Base-by-base conservation (phyloP, 23 tunicate genomes). In the Oikopleura dioica region DNA sequence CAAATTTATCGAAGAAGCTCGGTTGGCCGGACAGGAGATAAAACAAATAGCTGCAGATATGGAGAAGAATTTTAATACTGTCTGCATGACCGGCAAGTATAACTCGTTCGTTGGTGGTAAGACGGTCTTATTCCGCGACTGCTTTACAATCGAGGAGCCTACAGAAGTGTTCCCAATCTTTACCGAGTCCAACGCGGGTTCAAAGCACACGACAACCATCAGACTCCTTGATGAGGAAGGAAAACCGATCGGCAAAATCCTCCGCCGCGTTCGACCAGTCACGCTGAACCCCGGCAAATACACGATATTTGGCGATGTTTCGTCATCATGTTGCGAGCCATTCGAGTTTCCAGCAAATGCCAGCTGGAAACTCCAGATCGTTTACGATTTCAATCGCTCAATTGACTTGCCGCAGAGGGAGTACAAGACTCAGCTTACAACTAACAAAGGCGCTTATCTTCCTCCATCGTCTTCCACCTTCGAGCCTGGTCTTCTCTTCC, bases 401-500 rank as follows among this genome's bases (percentile, higher is more conserved):
- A 21, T 44, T 44, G 55, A 21, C 21, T 44, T 44, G 55, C 21
- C 21, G 9, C 9, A 9, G 21, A 44, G 55, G 55, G 55, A 21
- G 55, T 44, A 9, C 21, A 21, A 21, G 16, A 9, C 9, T 44
- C 9, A 44, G 55, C 16, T 44, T 21, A 44, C 4, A 63, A 28
- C 33, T 24, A 31, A 63, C 16, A 24, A 31, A 2, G 72, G 72
- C 2, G 30, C 72, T 12, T 63, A 63, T 63, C 26, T 63, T 12
- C 72, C 72, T 2, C 72, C 72, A 28, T 23, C 29, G 4, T 2
- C 29, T 12, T 16, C 72, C 4, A 16, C 72, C 4, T 63, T 16
- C 26, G 72, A 63, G 33, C 72, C 72, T 63, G 72, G 72, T 28
- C 72, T 63, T 28, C 33, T 63, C 4, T 63, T 63, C 26, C 72